Conservation (phyloP, 2,113 vertebrate species). For the Caloenas nicobarica region DNA sequence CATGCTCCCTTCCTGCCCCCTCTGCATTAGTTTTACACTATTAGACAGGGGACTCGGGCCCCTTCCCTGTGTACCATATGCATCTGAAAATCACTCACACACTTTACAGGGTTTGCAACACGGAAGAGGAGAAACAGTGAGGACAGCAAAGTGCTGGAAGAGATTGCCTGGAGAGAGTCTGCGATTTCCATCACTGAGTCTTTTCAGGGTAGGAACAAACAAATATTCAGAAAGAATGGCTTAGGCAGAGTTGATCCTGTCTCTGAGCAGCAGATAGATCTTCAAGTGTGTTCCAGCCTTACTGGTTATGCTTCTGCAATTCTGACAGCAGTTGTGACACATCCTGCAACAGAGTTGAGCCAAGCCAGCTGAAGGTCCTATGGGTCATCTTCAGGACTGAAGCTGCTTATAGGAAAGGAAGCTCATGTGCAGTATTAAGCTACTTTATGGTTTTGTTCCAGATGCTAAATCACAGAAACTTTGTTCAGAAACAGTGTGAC, state of each 20-base stretch:
- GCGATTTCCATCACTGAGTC: conserved; percentile 8
- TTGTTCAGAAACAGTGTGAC: neutral
- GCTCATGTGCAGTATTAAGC: neutral
- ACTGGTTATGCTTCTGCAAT: conserved; percentile 31
- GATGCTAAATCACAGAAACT: neutral
- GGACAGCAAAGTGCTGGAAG: conserved; percentile 15
- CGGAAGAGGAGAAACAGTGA: neutral
- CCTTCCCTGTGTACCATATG: neutral
- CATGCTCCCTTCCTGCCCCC: neutral
- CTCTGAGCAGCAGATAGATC: conserved; percentile 34
- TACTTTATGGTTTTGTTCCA: conserved; percentile 23
- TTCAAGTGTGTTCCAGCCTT: conserved; percentile 26
- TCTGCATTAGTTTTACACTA: neutral
- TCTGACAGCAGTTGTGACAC: conserved; percentile 29
- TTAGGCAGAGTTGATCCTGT: conserved; percentile 36
- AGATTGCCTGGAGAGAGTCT: neutral
- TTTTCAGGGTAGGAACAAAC: conserved; percentile 49
- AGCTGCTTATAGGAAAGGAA: conserved; percentile 21
- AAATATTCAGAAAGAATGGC: conserved; percentile 54
- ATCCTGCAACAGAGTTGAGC: neutral
- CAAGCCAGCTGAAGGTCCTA: conserved; percentile 42
- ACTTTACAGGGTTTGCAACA: neutral
- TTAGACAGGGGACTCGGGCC: neutral
- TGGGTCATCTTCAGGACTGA: conserved; percentile 40
- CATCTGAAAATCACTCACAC: neutral